Percentiles rank a stretch among this genome's conserved stretches.
Conservation (phyloP, 1,140 invertebrate genomes). For the Macrobrachium rosenbergii region DNA sequence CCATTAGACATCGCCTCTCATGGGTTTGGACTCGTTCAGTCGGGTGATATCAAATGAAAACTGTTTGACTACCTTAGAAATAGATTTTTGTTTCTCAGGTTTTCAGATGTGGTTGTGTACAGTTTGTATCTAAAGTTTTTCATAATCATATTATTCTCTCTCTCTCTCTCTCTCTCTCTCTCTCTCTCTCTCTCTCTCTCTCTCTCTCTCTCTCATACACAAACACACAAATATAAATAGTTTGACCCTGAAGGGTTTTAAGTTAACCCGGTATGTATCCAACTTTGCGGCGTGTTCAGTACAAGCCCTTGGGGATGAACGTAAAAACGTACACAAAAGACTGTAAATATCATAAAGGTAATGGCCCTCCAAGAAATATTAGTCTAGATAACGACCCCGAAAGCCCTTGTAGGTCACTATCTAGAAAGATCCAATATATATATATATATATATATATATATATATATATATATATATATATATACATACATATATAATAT, state of each 20-base stretch:
- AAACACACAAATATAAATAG: too few species aligned
- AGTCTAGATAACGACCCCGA: too few species aligned
- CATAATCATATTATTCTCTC: not conserved
- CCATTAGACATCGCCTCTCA: too few species aligned
- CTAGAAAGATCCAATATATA: not conserved
- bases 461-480: conserved; percentile 27
- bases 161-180: not conserved
- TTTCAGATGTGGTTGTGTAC: not conserved
- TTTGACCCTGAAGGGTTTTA: too few species aligned
- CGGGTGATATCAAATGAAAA: too few species aligned
- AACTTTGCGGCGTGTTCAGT: too few species aligned
- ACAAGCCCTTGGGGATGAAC: not conserved
- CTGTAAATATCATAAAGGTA: conserved; percentile 38
- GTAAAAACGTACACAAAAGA: conserved; percentile 34
- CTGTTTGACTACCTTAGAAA: not conserved
- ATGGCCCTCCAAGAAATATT: too few species aligned
- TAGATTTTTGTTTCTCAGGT: not conserved
- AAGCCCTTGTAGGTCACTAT: not conserved
- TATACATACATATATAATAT: too few species aligned
- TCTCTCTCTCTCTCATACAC: too few species aligned
- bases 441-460: conserved; percentile 24
- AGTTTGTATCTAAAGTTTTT: not conserved
- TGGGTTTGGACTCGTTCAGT: too few species aligned
- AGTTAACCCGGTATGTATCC: not conserved
- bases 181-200: not conserved